Evolutionary conservation across 2,113 vertebrate species (phyloP), one percentile per base, ranked within the genome.

Genomic region (Aldabrachelys gigantea): DNA sequence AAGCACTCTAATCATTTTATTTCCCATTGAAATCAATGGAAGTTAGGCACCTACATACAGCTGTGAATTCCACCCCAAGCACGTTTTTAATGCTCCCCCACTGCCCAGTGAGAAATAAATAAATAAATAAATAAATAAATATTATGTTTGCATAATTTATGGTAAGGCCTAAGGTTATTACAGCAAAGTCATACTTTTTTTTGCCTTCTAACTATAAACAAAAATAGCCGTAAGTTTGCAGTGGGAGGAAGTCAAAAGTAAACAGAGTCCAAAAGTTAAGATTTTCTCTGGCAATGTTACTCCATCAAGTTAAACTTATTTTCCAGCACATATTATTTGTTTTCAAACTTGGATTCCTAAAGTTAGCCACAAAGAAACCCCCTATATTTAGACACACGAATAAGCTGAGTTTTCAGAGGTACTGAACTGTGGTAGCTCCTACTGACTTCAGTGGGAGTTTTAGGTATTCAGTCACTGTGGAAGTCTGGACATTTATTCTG

Each of bases 221-320:
- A 78, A 78, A 78, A 16, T 79, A 72, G 65, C 5, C 16, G 0
- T 69, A n/a, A 21, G 7, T n/a, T n/a, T 69, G 16, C 35, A 53
- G 4, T 1, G 5, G 0, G 17, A 62, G 3, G 11, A 10, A 29
- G 1, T 76, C 13, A n/a, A 35, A 56, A 81, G 5, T 22, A 21
- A 59, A 89, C 87, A 89, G 72, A 41, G 3, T 2, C 17, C 88
- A 8, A 11, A 41, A 78, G 29, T 17, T 41, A 82, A 87, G 35
- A n/a, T 69, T n/a, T 69, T 69, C 17, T 69, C 62, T 69, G 16
- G 16, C 35, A 69, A 69, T 69, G 35, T 8, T 69, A n/a, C 8
- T 35, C 35, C 16, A n/a, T n/a, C 16, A 31, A 2, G 29, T 65
- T 35, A 7, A 35, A 65, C 16, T 31, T 65, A 16, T 65, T 35